Conservation (phyloP, 2,797 vertebrate genomes). For the Astyanax mexicanus region DNA sequence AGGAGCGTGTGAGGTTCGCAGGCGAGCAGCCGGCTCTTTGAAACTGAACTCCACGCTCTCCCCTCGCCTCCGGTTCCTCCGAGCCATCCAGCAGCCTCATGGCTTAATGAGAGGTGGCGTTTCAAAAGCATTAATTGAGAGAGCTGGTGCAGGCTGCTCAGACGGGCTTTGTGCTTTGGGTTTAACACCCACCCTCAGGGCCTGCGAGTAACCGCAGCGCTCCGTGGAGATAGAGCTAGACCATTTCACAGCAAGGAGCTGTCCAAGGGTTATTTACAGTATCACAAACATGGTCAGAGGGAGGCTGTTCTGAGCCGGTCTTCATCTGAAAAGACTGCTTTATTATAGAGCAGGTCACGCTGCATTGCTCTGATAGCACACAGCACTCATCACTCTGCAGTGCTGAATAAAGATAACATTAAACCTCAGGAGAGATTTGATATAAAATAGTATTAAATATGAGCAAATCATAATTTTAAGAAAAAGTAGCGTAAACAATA, state of each 20-base stretch:
- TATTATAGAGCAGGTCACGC: neutral
- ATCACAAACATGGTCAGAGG: slow-evolving; percentile 4
- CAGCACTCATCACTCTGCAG: neutral
- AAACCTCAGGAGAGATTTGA: neutral
- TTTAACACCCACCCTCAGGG: slow-evolving; percentile 59
- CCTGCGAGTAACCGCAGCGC: slow-evolving; percentile 57
- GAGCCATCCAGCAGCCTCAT: slow-evolving; percentile 50
- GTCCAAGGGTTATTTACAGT: slow-evolving; percentile 47
- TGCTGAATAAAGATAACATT: neutral
- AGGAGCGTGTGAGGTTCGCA: neutral
- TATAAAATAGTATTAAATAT: neutral
- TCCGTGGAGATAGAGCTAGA: slow-evolving; percentile 57
- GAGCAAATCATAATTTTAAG: no score
- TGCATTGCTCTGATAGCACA: neutral
- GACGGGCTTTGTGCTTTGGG: slow-evolving; percentile 54
- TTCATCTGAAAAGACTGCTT: neutral
- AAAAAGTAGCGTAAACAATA: no score
- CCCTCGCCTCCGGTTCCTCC: slow-evolving; percentile 54
- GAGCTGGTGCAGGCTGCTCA: slow-evolving; percentile 60
- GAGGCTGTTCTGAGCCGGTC: neutral
- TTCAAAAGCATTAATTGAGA: slow-evolving; percentile 78
- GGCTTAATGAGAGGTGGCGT: slow-evolving; percentile 75
- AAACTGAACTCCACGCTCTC: slow-evolving; percentile 54
- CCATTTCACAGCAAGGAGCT: slow-evolving; percentile 49
- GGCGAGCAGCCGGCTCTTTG: neutral